Conservation (phyloP, 2,797 vertebrate species). For the Crax fasciolata region DNA sequence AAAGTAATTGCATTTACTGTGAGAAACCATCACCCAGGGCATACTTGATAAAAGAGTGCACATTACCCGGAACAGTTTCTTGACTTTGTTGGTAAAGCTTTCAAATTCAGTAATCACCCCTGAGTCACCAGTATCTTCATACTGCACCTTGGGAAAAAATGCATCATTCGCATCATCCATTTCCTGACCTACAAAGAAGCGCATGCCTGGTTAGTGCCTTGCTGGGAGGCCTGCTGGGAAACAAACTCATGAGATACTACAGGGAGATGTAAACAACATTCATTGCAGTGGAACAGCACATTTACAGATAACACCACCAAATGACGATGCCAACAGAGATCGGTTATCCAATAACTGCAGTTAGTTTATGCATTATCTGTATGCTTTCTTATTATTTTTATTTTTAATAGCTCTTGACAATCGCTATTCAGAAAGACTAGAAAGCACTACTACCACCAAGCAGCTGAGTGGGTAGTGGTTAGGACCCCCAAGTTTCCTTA, state of each 20-base stretch:
- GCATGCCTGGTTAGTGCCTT: background rate
- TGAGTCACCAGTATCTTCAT: conserved; percentile 50
- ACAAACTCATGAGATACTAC: background rate
- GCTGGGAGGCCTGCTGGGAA: background rate
- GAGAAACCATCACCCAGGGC: fast-evolving
- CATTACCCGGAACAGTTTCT: conserved; percentile 85
- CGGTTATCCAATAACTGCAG: background rate
- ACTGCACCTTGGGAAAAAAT: conserved; percentile 14
- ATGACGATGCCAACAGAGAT: background rate
- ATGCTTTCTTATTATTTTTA: background rate
- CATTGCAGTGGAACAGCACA: background rate
- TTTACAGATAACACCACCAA: background rate
- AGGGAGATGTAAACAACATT: background rate
- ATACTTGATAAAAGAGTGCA: background rate
- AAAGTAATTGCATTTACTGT: background rate
- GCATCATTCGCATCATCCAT: conserved; percentile 3
- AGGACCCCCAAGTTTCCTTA: background rate
- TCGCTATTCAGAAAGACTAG: background rate
- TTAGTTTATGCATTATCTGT: background rate
- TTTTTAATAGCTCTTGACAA: background rate
- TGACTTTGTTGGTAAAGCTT: conserved; percentile 83
- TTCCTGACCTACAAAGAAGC: conserved; percentile 24
- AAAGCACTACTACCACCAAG: background rate
- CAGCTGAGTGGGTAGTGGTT: fast-evolving
- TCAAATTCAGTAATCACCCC: conserved; percentile 83